Percentiles rank a stretch among this genome's conserved stretches.
Evolutionary conservation across 2,888 invertebrate genomes (phyloP).

Genomic region (Penaeus monodon): DNA sequence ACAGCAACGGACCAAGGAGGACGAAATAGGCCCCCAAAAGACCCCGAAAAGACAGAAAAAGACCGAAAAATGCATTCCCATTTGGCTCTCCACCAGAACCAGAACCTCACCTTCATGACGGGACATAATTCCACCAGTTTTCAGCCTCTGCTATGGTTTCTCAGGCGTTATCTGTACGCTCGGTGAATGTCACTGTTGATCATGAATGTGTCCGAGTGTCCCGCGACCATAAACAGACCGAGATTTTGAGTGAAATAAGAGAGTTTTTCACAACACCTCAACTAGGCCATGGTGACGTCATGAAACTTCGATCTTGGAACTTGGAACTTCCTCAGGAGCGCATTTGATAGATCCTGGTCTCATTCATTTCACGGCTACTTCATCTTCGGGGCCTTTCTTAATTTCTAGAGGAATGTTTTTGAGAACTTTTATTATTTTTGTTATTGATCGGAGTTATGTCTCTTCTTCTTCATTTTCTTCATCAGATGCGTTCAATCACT

Average conservation of each 20-base stretch:
- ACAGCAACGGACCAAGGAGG: no score
- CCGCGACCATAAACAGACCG: conserved; percentile 52
- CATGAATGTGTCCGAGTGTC: conserved; percentile 54
- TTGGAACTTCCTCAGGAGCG: conserved; percentile 57
- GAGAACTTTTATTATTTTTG: no score
- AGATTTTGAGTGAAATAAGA: conserved; percentile 43
- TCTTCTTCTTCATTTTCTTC: no score
- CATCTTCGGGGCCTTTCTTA: no score
- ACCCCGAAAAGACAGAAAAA: no score
- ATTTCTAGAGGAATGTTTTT: no score
- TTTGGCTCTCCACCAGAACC: conserved; percentile 20
- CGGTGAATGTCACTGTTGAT: conserved; percentile 49
- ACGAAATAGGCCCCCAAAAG: no score
- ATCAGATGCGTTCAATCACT: no score
- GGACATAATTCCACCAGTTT: conserved; percentile 53
- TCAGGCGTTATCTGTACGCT: conserved; percentile 59
- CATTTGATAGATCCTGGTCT: conserved; percentile 30
- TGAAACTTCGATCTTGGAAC: conserved; percentile 61
- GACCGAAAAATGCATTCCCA: background rate
- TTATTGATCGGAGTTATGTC: no score
- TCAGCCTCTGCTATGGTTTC: conserved; percentile 41
- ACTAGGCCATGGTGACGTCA: conserved; percentile 63
- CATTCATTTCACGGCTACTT: background rate
- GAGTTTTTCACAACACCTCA: conserved; percentile 45
- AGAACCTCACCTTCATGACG: conserved; percentile 56